These are phyloP conservation scores for Leucophenga maculata DNA, from an alignment of 2,888 invertebrate species.

Conservation along the genomic window DNA sequence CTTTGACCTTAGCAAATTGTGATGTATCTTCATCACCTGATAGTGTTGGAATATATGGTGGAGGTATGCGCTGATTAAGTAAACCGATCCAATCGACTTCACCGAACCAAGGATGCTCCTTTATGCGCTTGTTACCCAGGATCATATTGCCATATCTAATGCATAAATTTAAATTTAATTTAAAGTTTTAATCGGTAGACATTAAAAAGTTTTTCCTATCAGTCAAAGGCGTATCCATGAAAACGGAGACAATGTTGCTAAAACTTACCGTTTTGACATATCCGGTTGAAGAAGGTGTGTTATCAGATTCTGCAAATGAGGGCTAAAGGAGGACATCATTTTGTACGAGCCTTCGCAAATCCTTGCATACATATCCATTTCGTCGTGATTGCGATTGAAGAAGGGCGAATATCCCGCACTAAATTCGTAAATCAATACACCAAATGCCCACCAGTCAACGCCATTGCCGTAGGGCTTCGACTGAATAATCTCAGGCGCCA, in stretches of 20 bases:
- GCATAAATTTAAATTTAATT: no score
- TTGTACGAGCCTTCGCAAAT: slow-evolving; percentile 90
- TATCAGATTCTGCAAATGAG: slow-evolving; percentile 85
- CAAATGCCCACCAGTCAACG: slow-evolving; percentile 96
- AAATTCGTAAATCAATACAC: slow-evolving; percentile 89
- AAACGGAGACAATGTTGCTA: no score
- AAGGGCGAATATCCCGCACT: slow-evolving; percentile 93
- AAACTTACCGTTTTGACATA: slow-evolving; percentile 76
- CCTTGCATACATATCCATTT: slow-evolving; percentile 93
- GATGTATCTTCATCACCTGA: background rate
- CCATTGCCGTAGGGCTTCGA: slow-evolving; percentile 91
- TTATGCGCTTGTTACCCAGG: slow-evolving; percentile 87
- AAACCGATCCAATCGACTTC: slow-evolving; percentile 84
- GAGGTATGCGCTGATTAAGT: slow-evolving; percentile 74
- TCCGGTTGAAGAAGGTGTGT: slow-evolving; percentile 85
- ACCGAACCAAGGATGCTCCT: slow-evolving; percentile 87
- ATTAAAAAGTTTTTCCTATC: no score
- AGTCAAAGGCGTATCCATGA: no score
- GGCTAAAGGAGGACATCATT: slow-evolving; percentile 85
- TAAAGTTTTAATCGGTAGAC: no score
- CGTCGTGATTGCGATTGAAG: slow-evolving; percentile 78
- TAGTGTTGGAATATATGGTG: background rate
- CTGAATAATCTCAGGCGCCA: slow-evolving; percentile 90
- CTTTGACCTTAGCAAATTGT: background rate
- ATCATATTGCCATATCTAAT: slow-evolving; percentile 85